Conservation (phyloP, 1,140 invertebrate species). For the Teleogryllus occipitalis region DNA sequence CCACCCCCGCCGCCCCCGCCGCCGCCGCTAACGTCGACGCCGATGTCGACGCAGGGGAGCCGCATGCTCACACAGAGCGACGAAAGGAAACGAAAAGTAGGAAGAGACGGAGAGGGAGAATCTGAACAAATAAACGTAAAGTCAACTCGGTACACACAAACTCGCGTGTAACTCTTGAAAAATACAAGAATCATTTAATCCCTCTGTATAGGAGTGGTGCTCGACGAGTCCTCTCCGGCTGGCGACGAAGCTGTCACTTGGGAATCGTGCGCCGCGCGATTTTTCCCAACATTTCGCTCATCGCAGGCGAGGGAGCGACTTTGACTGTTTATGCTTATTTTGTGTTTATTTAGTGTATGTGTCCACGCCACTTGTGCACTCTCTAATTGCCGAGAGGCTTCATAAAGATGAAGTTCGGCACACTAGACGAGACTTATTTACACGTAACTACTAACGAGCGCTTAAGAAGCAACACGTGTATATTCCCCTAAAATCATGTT, state of each 20-base stretch:
- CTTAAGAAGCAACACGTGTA: too few relatives aligned
- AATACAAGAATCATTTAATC: constrained; percentile 2
- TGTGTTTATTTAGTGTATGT: neutral
- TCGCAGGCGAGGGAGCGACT: neutral
- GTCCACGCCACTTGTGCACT: neutral
- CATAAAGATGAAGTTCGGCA: neutral
- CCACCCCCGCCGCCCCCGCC: too few relatives aligned
- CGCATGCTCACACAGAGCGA: neutral
- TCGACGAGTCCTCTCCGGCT: neutral
- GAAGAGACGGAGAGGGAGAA: neutral
- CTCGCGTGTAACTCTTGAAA: neutral
- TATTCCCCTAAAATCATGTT: too few relatives aligned
- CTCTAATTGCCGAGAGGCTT: neutral
- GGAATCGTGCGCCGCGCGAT: neutral
- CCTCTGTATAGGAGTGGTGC: neutral
- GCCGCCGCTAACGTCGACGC: too few relatives aligned
- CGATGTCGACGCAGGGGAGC: too few relatives aligned
- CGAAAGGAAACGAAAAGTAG: neutral
- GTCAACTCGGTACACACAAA: neutral
- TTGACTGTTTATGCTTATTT: neutral
- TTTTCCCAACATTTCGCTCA: neutral
- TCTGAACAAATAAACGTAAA: neutral
- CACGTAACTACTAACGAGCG: too few relatives aligned
- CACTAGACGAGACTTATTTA: too few relatives aligned
- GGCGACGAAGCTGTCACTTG: neutral